A percentile compares a stretch with the other conserved stretches of the same genome.
phyloP scores from a whole-genome alignment of 2,797 vertebrate genomes.

The Remorina albescens region DNA sequence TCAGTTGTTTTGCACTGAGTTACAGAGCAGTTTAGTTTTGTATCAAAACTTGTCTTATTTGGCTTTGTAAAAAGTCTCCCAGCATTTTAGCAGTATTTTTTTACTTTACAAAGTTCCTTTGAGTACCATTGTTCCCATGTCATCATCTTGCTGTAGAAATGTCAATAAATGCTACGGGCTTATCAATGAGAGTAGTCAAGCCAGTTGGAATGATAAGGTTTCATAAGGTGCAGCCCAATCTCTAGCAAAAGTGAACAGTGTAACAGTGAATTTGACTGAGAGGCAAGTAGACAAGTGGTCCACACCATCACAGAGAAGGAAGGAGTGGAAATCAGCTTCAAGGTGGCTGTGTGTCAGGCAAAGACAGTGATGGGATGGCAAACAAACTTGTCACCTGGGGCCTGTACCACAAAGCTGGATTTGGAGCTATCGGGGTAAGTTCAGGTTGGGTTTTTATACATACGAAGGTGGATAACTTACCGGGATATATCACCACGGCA shows the following conservation, averaged over 20 bases:
- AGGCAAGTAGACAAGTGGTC: not conserved
- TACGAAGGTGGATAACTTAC: no score
- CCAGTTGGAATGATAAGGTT: not conserved
- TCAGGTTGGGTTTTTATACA: no score
- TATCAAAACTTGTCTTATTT: not conserved
- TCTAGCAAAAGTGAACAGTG: not conserved
- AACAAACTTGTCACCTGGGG: not conserved
- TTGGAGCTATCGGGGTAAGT: no score
- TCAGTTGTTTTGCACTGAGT: not conserved
- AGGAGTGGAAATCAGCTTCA: slow-evolving; percentile 4
- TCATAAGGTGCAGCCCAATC: not conserved
- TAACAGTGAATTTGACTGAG: not conserved
- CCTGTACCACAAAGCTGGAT: no score
- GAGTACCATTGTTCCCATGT: not conserved
- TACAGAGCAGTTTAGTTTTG: slow-evolving; percentile 1
- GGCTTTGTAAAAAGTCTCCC: not conserved
- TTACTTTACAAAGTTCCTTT: no score
- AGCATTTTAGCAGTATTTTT: no score
- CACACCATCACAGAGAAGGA: not conserved
- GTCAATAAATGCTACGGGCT: not conserved
- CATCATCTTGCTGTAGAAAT: not conserved
- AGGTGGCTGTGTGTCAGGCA: slow-evolving; percentile 3
- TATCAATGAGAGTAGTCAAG: slow-evolving; percentile 14
- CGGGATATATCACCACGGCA: no score
- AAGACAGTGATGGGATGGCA: not conserved